phyloP scores from a whole-genome alignment of 1,140 invertebrate species.

The Condylostylus longicornis region DNA sequence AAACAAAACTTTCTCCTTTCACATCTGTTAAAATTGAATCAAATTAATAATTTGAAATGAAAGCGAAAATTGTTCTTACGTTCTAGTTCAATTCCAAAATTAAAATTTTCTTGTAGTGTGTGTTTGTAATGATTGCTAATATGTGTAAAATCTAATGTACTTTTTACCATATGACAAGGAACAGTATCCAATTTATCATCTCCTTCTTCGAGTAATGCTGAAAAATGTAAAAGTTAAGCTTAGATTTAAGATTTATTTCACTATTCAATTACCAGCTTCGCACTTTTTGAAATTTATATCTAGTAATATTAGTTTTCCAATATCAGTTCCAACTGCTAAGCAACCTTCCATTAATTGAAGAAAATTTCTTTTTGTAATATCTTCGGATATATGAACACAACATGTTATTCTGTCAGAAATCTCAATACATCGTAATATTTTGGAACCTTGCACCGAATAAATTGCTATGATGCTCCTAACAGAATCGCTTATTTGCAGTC shows the following conservation, averaged over 20 bases:
- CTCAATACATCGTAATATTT: too few relatives aligned
- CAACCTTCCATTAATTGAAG: too few relatives aligned
- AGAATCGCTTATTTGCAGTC: too few relatives aligned
- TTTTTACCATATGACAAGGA: background rate
- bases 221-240: constrained; percentile 1
- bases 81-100: constrained; percentile 4
- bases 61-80: background rate
- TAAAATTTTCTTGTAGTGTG: background rate
- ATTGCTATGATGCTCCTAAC: too few relatives aligned
- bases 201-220: background rate
- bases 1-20: background rate
- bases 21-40: background rate
- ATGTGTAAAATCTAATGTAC: background rate
- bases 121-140: background rate
- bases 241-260: background rate
- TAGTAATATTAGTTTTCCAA: constrained; percentile 16
- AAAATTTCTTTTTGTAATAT: too few relatives aligned
- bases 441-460: too few relatives aligned
- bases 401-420: too few relatives aligned
- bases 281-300: constrained; percentile 14
- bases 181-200: background rate
- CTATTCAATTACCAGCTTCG: constrained; percentile 6
- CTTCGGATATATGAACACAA: too few relatives aligned
- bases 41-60: background rate
- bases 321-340: constrained; percentile 14